A percentile compares a stretch with the other conserved stretches of the same genome.
These are phyloP conservation scores for Cossypha dichroa DNA, from an alignment of 2,797 vertebrate genomes.

Conservation along the genomic window DNA sequence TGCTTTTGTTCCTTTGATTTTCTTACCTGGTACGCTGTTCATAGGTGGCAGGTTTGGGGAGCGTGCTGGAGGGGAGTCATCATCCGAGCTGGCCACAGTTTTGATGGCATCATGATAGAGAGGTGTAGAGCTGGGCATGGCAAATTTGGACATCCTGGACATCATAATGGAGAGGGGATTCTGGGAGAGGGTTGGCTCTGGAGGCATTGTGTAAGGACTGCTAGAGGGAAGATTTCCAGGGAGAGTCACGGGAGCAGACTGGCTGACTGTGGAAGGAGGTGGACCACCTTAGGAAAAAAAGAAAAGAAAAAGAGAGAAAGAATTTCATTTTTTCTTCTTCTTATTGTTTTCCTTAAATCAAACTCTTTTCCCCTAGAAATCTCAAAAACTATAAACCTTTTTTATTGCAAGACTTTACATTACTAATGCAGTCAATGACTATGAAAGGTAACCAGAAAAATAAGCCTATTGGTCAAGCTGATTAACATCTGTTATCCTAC, in stretches of 20 bases:
- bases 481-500: not conserved
- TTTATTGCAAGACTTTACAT: not conserved
- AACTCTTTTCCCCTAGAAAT: not conserved
- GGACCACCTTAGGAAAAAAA: constrained; percentile 83
- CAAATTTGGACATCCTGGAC: constrained; percentile 99
- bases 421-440: not conserved
- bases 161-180: constrained; percentile 99
- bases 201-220: constrained; percentile 94
- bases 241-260: constrained; percentile 89
- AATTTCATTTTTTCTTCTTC: not conserved
- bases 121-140: constrained; percentile 98
- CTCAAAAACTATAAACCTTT: not conserved
- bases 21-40: constrained; percentile 90
- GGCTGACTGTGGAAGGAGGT: constrained; percentile 88
- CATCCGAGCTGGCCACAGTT: constrained; percentile 98
- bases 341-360: not conserved
- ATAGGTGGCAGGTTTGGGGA: constrained; percentile 96
- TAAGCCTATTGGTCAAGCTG: not conserved
- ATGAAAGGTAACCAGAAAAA: not conserved
- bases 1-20: not conserved
- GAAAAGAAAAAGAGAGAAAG: not conserved
- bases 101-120: constrained; percentile 99
- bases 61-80: constrained; percentile 96
- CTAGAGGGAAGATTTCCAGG: constrained; percentile 94
- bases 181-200: constrained; percentile 97